Evolutionary conservation across 2,888 invertebrate genomes (phyloP).

Genomic region (Coelopa pilipes): DNA sequence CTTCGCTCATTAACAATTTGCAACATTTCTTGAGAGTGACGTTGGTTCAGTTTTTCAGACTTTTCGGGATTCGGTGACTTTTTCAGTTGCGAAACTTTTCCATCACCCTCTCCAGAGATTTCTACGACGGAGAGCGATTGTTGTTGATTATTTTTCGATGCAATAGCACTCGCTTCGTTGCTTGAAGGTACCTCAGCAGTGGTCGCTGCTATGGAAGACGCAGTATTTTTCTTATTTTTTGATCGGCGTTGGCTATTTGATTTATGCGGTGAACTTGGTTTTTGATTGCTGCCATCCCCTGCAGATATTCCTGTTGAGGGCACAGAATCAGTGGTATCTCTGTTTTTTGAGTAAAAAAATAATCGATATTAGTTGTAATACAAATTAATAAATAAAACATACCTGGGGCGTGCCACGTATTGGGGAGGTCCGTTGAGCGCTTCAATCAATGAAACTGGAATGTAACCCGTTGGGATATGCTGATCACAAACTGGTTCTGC

Average conservation of each 20-base stretch:
- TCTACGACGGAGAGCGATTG: slow-evolving; percentile 46
- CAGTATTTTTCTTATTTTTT: slow-evolving; percentile 61
- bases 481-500: slow-evolving; percentile 66
- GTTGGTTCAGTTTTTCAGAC: slow-evolving; percentile 23
- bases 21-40: slow-evolving; percentile 67
- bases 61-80: slow-evolving; percentile 35
- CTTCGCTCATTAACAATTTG: slow-evolving; percentile 73
- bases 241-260: slow-evolving; percentile 60
- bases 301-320: too few species aligned
- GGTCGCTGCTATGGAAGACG: slow-evolving; percentile 53
- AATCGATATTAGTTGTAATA: neutral
- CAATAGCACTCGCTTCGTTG: slow-evolving; percentile 32
- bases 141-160: slow-evolving; percentile 44
- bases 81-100: slow-evolving; percentile 36
- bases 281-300: slow-evolving; percentile 62
- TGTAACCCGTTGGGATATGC: slow-evolving; percentile 90
- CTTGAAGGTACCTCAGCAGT: slow-evolving; percentile 32
- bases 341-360: neutral
- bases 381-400: slow-evolving; percentile 1
- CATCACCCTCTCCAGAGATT: slow-evolving; percentile 30
- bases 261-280: slow-evolving; percentile 60
- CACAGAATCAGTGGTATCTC: slow-evolving; percentile 70
- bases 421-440: slow-evolving; percentile 90
- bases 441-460: slow-evolving; percentile 93
- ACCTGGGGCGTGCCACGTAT: slow-evolving; percentile 56